Evolutionary conservation across 2,113 vertebrate genomes (phyloP).

Genomic region (Pimephales promelas): DNA sequence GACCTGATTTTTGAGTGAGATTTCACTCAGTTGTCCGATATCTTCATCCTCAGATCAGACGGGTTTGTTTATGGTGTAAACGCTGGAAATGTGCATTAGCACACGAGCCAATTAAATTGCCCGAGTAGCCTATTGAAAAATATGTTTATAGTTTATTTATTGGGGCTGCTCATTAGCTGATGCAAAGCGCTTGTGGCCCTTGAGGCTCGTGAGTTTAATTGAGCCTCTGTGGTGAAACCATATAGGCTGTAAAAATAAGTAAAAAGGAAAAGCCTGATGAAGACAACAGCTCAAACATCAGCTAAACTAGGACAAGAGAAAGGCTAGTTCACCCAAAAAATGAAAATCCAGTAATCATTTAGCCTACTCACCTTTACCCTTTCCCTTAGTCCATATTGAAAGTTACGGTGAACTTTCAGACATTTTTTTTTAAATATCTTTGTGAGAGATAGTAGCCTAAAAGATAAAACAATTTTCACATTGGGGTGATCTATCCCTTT

Average conservation of each 20-base stretch:
- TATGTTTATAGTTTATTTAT: conserved; percentile 36
- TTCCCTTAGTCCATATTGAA: not conserved
- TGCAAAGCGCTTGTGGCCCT: conserved; percentile 24
- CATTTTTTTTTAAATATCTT: not conserved
- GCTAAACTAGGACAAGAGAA: not conserved
- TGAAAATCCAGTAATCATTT: not conserved
- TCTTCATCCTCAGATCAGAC: not conserved
- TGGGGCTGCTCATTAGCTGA: conserved; percentile 8
- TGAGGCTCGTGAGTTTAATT: not conserved
- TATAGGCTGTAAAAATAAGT: no score
- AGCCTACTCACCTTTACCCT: not conserved
- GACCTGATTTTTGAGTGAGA: not conserved
- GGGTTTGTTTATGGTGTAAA: conserved; percentile 24
- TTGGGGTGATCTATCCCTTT: no score
- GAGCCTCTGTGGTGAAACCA: conserved; percentile 10
- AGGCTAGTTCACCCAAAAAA: not conserved
- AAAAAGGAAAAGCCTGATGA: not conserved
- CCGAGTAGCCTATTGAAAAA: not conserved
- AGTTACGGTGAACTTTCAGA: not conserved
- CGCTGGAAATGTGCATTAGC: not conserved
- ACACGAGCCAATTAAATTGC: not conserved
- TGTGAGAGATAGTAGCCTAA: not conserved
- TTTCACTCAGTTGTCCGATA: not conserved
- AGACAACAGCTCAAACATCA: not conserved
- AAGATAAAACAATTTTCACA: not conserved